Percentiles rank a stretch among this genome's conserved stretches.
Evolutionary conservation across 2,888 invertebrate species (phyloP).

Genomic region (Tanypteryx hageni): DNA sequence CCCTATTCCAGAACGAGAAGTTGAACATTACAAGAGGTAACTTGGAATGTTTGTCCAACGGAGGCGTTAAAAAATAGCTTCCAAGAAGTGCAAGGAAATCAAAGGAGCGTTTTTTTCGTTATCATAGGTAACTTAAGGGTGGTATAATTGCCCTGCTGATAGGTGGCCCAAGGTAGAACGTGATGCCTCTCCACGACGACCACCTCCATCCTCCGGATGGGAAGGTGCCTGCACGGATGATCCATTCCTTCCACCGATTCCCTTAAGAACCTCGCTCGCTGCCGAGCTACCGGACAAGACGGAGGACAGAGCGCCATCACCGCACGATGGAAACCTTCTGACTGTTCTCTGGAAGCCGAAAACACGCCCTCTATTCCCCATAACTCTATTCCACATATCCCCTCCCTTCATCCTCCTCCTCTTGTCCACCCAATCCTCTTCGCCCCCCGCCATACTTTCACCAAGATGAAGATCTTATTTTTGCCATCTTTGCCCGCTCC

Average conservation of each 20-base stretch:
- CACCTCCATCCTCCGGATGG: conserved; percentile 53
- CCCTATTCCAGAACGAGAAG: too few species aligned
- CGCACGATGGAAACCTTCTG: background rate
- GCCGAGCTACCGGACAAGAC: conserved; percentile 38
- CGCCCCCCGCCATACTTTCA: conserved; percentile 1
- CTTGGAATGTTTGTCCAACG: too few species aligned
- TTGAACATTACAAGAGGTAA: too few species aligned
- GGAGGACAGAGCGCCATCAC: conserved; percentile 46
- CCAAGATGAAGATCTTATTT: conserved; percentile 24
- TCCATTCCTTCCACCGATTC: conserved; percentile 36
- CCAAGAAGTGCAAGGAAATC: background rate
- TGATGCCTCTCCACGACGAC: conserved; percentile 41
- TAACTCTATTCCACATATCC: background rate
- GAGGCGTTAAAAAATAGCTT: background rate
- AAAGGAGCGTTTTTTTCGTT: background rate
- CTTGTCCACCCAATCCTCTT: background rate
- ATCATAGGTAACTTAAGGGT: background rate
- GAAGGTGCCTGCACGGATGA: background rate
- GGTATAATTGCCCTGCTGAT: conserved; percentile 33
- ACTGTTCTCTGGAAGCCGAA: background rate
- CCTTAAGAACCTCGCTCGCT: background rate
- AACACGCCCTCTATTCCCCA: background rate
- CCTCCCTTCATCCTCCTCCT: background rate
- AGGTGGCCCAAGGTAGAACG: conserved; percentile 44
- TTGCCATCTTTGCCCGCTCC: background rate